A percentile compares a stretch with the other conserved stretches of the same genome.
These are phyloP conservation scores for Rutilus rutilus DNA, from an alignment of 2,113 vertebrate genomes.

Conservation along the genomic window DNA sequence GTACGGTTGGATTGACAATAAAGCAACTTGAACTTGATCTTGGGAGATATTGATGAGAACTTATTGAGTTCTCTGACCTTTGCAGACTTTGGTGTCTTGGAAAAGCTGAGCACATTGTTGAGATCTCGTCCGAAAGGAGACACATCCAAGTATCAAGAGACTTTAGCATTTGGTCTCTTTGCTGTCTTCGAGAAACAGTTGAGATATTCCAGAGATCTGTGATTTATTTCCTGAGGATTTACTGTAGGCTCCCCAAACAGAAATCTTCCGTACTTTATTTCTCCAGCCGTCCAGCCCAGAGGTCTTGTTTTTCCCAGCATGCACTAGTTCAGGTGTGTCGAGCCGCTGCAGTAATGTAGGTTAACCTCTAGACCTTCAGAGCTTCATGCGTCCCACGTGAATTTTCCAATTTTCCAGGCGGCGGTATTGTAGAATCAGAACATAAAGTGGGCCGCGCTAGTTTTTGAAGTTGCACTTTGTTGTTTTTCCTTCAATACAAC, in stretches of 20 bases:
- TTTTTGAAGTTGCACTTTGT: conserved; percentile 55
- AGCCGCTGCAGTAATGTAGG: conserved; percentile 40
- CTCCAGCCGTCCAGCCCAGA: background rate
- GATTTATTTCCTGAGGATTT: background rate
- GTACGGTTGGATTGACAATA: too few species aligned
- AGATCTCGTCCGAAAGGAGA: background rate
- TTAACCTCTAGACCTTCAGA: conserved; percentile 45
- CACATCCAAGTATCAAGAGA: background rate
- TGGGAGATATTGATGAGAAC: background rate
- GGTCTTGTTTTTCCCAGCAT: conserved; percentile 21
- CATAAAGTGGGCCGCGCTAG: conserved; percentile 52
- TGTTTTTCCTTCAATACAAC: conserved; percentile 40
- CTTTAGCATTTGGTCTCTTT: background rate
- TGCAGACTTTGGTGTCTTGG: background rate
- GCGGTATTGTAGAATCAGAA: conserved; percentile 23
- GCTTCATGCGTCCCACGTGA: conserved; percentile 21
- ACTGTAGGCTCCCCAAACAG: background rate
- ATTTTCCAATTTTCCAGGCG: conserved; percentile 22
- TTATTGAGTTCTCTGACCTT: background rate
- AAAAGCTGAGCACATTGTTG: background rate
- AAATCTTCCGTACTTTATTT: background rate
- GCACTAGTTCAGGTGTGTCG: conserved; percentile 25
- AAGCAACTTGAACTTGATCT: background rate
- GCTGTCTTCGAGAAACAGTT: background rate
- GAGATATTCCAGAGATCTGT: background rate